A percentile compares a stretch with the other conserved stretches of the same genome.
phyloP scores from a whole-genome alignment of 2,888 invertebrate species.

The Acleris cristana region DNA sequence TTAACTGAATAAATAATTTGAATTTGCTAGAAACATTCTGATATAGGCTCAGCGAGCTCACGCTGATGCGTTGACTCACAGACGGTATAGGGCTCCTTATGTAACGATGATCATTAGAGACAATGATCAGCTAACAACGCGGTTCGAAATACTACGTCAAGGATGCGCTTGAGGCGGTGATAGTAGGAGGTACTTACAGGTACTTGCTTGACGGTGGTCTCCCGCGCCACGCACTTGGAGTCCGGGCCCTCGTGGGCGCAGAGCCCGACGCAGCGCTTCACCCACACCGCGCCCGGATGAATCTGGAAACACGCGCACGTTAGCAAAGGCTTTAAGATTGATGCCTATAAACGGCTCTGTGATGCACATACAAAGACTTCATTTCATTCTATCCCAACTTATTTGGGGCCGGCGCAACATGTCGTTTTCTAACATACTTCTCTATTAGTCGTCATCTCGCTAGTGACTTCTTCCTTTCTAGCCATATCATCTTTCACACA shows the following conservation, averaged over 20 bases:
- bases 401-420: too few relatives aligned
- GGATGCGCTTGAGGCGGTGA: conserved; percentile 55
- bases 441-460: too few relatives aligned
- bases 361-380: neutral
- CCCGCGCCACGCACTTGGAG: conserved; percentile 62
- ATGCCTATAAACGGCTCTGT: conserved; percentile 34
- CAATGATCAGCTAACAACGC: conserved; percentile 50
- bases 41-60: conserved; percentile 5
- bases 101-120: conserved; percentile 59
- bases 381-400: too few relatives aligned
- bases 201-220: conserved; percentile 58
- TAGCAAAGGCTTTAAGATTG: conserved; percentile 45
- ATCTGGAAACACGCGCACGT: conserved; percentile 65
- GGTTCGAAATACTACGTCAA: conserved; percentile 62
- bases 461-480: too few relatives aligned
- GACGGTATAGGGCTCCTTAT: conserved; percentile 46
- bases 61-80: conserved; percentile 40
- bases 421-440: too few relatives aligned
- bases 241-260: conserved; percentile 66
- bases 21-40: neutral
- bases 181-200: conserved; percentile 67
- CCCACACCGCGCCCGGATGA: conserved; percentile 73
- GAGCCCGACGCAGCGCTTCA: conserved; percentile 74
- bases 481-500: too few relatives aligned
- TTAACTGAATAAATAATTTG: too few relatives aligned